Evolutionary conservation across 2,113 vertebrate genomes (phyloP), one percentile per base, ranked within the genome.

Genomic region (Xenopus borealis): DNA sequence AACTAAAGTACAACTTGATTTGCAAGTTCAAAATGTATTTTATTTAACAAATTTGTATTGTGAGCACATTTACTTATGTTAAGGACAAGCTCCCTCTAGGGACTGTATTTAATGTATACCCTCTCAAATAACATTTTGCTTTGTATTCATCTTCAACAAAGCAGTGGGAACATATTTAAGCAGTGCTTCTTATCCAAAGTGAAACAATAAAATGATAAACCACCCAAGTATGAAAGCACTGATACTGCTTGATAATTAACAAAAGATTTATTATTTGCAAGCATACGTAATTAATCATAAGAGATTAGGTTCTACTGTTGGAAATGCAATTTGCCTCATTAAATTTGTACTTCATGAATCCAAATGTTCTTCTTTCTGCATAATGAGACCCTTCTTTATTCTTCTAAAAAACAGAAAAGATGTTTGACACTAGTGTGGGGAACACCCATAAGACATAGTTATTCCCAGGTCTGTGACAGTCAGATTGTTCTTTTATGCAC

Each of bases 151-250:
- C 40, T 16, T 46, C 14, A 30, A n/a, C 58, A 50, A 45, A 53
- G 57, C 20, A 53, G 4, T 63, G 58, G 66, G 58, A 75, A 23
- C 57, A 75, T 17, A 63, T 30, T 75, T 62, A 75, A 69, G 45
- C 45, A 67, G 19, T 61, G 63, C 63, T 68, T 30, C 50, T 75
- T 69, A 69, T 75, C 73, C 45, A 61, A 75, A 61, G 45, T 62
- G 65, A 27, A 53, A 69, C 57, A 69, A 47, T 75, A 75, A 75
- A 75, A 75, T 75, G 68, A 62, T 69, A 69, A 68, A 68, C 65
- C 66, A 75, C 55, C 45, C 73, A 75, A 75, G 73, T 75, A 69
- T 75, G 66, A 75, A 75, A 75, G 73, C 73, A 75, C 44, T 69
- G 66, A 69, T 69, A 69, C 62, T 69, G 73, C 57, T 40, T 62